Conservation (phyloP, 2,888 invertebrate species). For the Atethmia centrago region DNA sequence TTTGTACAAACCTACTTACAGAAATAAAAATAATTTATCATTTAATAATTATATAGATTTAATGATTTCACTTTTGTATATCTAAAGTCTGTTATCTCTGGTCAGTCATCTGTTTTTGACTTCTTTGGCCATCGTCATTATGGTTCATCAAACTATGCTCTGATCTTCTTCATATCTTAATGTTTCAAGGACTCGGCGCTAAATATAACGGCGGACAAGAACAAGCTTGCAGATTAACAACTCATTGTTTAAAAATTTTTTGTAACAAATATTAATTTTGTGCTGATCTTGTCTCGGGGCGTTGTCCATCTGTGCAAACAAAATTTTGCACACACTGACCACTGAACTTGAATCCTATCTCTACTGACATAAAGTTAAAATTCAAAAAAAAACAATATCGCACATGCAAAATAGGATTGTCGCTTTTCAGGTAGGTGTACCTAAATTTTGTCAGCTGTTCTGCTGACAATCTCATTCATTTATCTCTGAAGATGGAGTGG, state of each 20-base stretch:
- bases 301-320: constrained; percentile 54
- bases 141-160: not conserved
- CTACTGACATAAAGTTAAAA: constrained; percentile 8
- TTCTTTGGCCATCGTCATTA: not conserved
- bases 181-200: constrained; percentile 35
- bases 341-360: not conserved
- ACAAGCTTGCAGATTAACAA: constrained; percentile 17
- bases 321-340: not conserved
- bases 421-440: constrained; percentile 53
- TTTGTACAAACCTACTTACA: too few species aligned
- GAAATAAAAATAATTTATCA: too few species aligned
- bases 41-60: too few species aligned
- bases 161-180: constrained; percentile 13
- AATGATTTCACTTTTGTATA: not conserved
- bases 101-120: not conserved
- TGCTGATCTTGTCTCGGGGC: constrained; percentile 63
- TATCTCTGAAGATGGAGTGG: constrained; percentile 70
- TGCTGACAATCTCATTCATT: constrained; percentile 68
- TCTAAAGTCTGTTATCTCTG: not conserved
- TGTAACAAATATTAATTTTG: constrained; percentile 58
- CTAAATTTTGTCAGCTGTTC: constrained; percentile 66
- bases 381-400: not conserved
- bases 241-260: constrained; percentile 63
- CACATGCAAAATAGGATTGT: constrained; percentile 39
- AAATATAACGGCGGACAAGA: constrained; percentile 24